These are phyloP conservation scores for Drosophila limbata DNA, from an alignment of 2,888 invertebrate species.

Conservation along the genomic window DNA sequence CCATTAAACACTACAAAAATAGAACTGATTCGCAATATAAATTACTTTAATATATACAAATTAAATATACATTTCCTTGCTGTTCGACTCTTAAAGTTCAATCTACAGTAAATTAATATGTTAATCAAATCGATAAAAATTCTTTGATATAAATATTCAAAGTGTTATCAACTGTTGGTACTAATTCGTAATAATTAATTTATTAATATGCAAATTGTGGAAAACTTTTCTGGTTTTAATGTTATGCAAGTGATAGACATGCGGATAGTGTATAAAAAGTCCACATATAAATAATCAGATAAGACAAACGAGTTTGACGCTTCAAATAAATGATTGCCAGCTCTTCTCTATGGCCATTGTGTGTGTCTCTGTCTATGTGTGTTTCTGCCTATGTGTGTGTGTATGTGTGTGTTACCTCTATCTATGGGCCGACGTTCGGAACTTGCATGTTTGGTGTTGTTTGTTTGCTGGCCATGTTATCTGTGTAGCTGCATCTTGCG, in stretches of 20 bases:
- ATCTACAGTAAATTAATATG: slow-evolving; percentile 10
- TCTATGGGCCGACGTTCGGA: slow-evolving; percentile 64
- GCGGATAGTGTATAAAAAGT: slow-evolving; percentile 49
- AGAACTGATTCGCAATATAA: neutral
- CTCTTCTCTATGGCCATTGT: slow-evolving; percentile 40
- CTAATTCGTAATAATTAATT: slow-evolving; percentile 12
- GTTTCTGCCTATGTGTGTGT: slow-evolving; percentile 37
- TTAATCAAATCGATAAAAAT: neutral
- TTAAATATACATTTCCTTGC: neutral
- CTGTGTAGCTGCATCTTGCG: slow-evolving; percentile 69
- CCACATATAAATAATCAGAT: slow-evolving; percentile 76
- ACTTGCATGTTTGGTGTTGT: slow-evolving; percentile 69
- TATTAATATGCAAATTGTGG: slow-evolving; percentile 20
- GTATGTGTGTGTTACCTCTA: slow-evolving; percentile 55
- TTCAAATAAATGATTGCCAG: slow-evolving; percentile 80
- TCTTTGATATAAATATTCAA: slow-evolving; percentile 1
- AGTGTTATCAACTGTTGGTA: slow-evolving; percentile 1
- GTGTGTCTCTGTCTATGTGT: slow-evolving; percentile 28
- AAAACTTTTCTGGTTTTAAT: slow-evolving; percentile 11
- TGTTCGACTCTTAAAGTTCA: neutral
- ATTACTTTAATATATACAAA: neutral
- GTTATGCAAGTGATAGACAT: slow-evolving; percentile 12
- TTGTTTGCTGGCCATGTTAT: slow-evolving; percentile 66
- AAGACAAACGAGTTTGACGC: slow-evolving; percentile 82
- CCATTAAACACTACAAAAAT: neutral